phyloP scores from a whole-genome alignment of 1,140 invertebrate genomes.

The Drosophila teissieri region DNA sequence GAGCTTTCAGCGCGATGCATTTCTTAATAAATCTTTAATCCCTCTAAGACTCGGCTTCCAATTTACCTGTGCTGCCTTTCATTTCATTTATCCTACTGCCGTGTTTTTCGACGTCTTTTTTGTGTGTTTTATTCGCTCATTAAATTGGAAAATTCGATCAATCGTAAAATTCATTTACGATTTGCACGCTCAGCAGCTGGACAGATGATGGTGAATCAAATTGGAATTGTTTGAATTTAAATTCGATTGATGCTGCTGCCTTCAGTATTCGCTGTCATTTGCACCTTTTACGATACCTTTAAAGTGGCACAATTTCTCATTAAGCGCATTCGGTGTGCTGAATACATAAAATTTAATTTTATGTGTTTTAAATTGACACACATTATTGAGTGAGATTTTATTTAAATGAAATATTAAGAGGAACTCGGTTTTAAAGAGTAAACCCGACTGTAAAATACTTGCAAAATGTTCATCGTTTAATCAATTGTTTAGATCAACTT shows the following conservation, averaged over 20 bases:
- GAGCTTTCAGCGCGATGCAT: slow-evolving; percentile 45
- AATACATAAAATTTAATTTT: too few species aligned
- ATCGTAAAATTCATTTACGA: slow-evolving; percentile 64
- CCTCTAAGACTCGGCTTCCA: slow-evolving; percentile 28
- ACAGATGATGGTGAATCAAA: slow-evolving; percentile 25
- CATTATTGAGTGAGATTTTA: too few species aligned
- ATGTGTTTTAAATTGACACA: too few species aligned
- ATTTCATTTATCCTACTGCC: slow-evolving; percentile 40
- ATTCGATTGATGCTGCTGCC: slow-evolving; percentile 24
- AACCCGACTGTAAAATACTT: too few species aligned
- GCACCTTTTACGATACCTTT: slow-evolving; percentile 4
- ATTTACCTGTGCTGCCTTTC: slow-evolving; percentile 4
- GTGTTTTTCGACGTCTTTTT: slow-evolving; percentile 4
- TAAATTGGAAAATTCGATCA: slow-evolving; percentile 65
- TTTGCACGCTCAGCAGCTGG: slow-evolving; percentile 31
- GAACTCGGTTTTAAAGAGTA: too few species aligned
- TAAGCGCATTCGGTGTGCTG: too few species aligned
- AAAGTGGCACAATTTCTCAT: slow-evolving; percentile 1
- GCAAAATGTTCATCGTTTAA: too few species aligned
- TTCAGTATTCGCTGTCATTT: background rate
- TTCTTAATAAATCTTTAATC: slow-evolving; percentile 63
- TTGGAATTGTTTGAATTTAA: slow-evolving; percentile 49
- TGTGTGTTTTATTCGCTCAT: slow-evolving; percentile 40
- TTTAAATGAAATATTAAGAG: too few species aligned
- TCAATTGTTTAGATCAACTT: background rate